Evolutionary conservation across 2,797 vertebrate genomes (phyloP).

Genomic region (Coccyzus lansbergi): DNA sequence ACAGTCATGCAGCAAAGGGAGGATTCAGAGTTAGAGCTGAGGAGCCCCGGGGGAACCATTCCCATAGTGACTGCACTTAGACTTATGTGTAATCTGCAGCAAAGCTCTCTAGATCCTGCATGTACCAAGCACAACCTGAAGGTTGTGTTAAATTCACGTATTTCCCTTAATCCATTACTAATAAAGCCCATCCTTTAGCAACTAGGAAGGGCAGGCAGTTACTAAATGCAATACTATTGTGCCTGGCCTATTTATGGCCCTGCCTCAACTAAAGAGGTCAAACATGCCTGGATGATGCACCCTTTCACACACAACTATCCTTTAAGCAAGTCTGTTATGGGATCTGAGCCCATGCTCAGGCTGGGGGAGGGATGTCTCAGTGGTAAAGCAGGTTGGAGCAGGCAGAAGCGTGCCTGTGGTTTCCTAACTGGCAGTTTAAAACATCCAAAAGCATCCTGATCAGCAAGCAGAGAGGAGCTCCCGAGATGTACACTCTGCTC

Average conservation of each 20-base stretch:
- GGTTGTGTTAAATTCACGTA: background rate
- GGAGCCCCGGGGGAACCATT: background rate
- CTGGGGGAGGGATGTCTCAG: background rate
- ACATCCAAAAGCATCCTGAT: background rate
- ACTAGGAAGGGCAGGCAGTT: background rate
- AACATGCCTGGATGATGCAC: accelerated
- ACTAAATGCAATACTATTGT: background rate
- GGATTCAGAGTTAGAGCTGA: background rate
- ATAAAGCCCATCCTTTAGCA: background rate
- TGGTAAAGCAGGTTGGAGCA: background rate
- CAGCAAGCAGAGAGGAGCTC: background rate
- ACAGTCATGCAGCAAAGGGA: background rate
- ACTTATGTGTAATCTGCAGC: background rate
- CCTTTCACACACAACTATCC: background rate
- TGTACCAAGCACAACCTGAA: background rate
- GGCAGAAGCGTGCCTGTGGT: background rate
- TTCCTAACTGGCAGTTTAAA: background rate
- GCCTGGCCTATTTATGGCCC: background rate
- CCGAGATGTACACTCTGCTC: background rate
- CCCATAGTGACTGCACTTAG: background rate
- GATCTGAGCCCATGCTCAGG: background rate
- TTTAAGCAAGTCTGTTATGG: background rate
- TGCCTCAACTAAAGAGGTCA: background rate
- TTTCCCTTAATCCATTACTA: background rate
- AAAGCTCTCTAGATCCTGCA: background rate